phyloP scores from a whole-genome alignment of 2,797 vertebrate genomes.

The Gastrophryne carolinensis region DNA sequence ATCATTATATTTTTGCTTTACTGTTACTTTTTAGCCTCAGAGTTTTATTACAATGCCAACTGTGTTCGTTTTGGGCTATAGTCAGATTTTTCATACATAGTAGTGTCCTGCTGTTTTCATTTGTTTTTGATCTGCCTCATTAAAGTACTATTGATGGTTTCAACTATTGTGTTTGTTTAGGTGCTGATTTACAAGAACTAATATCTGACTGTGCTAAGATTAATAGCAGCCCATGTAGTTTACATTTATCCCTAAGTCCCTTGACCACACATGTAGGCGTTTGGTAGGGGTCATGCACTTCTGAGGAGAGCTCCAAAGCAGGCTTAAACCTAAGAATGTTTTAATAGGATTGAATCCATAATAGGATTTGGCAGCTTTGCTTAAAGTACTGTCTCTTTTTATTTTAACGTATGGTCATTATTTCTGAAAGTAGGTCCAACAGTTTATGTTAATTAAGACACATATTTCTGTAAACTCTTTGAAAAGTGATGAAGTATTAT shows the following conservation, averaged over 20 bases:
- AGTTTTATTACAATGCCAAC: neutral
- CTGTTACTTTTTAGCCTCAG: neutral
- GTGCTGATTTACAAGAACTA: constrained; percentile 83
- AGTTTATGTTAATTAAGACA: constrained; percentile 51
- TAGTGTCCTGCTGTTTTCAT: constrained; percentile 76
- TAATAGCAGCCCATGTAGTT: constrained; percentile 79
- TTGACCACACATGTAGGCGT: constrained; percentile 81
- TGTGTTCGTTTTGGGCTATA: neutral
- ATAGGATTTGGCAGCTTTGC: constrained; percentile 80
- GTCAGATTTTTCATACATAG: constrained; percentile 71
- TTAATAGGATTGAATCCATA: constrained; percentile 85
- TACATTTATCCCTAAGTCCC: constrained; percentile 78
- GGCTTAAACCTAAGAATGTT: constrained; percentile 81
- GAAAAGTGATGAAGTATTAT: constrained; percentile 3
- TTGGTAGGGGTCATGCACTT: constrained; percentile 74
- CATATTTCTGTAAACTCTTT: constrained; percentile 29
- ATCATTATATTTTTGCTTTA: neutral
- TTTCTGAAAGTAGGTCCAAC: constrained; percentile 43
- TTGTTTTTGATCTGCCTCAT: constrained; percentile 87
- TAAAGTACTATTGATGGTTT: constrained; percentile 84
- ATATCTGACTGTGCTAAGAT: constrained; percentile 80
- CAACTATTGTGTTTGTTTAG: constrained; percentile 83
- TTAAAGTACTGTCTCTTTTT: constrained; percentile 65
- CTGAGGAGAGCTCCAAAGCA: constrained; percentile 79
- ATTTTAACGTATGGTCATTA: constrained; percentile 50